Base-by-base conservation (phyloP, 1,140 invertebrate species). In the Conus betulinus region DNA sequence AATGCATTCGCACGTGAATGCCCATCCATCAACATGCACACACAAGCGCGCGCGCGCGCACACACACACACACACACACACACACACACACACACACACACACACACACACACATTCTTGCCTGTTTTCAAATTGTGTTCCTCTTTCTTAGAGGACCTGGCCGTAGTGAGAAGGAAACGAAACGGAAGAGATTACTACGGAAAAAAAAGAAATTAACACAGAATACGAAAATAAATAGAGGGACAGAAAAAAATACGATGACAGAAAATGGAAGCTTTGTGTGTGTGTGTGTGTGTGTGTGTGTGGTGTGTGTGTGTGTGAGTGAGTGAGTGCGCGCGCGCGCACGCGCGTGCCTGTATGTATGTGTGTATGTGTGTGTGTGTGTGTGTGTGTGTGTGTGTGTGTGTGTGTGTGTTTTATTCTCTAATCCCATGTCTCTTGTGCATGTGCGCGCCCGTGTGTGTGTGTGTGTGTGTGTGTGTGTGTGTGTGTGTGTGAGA, bases 381-480 rank as follows among this genome's bases (percentile, higher is more conserved):
- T 25, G 55, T 67, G 83, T 57, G 82, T 84, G 57, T 7, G 76
- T 78, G 76, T 78, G 76, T 78, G 53, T 55, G 81, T 57, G 81
- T 55, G 51, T 10, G 51, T 83, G 13, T 83, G 81, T 39, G 0
- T 39, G 0, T 39, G 3, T 39, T 39, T 39, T 39, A 39, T 39
- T 39, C 39, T 39, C 39, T 39, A 39, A 39, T 39, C 39, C 39
- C 39, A 39, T 39, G 39, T 39, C 25, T n/a, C 25, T n/a, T 52
- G 78, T 52, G 78, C 25, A 11, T 52, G 78, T 52, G 78, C 6
- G 78, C 6, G 78, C 6, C 5, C 6, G 78, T 81, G 78, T 81
- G 78, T 81, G 78, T 81, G 78, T 81, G 78, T 81, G 78, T 81
- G 74, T 78, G 74, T 63, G 74, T 78, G 74, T 78, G 74, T 78